Evolutionary conservation across 23 tunicate species (phyloP).

Genomic region (Diplosoma virens): DNA sequence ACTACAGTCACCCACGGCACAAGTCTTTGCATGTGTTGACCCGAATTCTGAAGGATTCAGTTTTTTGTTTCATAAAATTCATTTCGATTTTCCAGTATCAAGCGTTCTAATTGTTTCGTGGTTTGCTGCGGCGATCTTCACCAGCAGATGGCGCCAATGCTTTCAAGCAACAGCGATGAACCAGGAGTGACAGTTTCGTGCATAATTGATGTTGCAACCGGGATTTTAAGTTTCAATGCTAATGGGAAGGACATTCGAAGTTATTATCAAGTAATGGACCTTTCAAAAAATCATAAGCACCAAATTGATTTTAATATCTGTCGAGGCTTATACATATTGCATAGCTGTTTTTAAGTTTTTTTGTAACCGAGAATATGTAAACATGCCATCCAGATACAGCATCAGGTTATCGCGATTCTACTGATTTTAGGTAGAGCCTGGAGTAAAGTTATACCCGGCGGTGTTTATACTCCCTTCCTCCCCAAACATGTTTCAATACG

Average conservation of each 20-base stretch:
- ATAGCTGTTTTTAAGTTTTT: neutral
- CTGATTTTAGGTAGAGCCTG: constrained; percentile 83
- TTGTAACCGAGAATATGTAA: neutral
- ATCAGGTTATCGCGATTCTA: neutral
- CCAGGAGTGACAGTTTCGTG: constrained; percentile 73
- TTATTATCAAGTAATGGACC: constrained; percentile 67
- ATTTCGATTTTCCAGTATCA: constrained; percentile 42
- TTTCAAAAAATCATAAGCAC: neutral
- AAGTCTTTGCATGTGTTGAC: too few species aligned
- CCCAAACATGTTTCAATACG: constrained; percentile 68
- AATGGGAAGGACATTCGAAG: constrained; percentile 78
- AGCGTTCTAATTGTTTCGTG: constrained; percentile 84
- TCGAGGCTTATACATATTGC: neutral
- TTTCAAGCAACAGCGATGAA: constrained; percentile 5
- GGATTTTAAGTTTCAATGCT: constrained; percentile 76
- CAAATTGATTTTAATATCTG: neutral
- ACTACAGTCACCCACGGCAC: too few species aligned
- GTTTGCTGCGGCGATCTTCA: constrained; percentile 74
- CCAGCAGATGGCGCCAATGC: constrained; percentile 25
- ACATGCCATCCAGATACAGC: neutral
- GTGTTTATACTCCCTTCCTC: constrained; percentile 75
- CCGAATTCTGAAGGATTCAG: too few species aligned
- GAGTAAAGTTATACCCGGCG: constrained; percentile 74
- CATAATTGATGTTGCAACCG: constrained; percentile 79
- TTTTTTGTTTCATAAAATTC: too few species aligned